Evolutionary conservation across 1,140 invertebrate species (phyloP).

Genomic region (Drosophila yakuba): DNA sequence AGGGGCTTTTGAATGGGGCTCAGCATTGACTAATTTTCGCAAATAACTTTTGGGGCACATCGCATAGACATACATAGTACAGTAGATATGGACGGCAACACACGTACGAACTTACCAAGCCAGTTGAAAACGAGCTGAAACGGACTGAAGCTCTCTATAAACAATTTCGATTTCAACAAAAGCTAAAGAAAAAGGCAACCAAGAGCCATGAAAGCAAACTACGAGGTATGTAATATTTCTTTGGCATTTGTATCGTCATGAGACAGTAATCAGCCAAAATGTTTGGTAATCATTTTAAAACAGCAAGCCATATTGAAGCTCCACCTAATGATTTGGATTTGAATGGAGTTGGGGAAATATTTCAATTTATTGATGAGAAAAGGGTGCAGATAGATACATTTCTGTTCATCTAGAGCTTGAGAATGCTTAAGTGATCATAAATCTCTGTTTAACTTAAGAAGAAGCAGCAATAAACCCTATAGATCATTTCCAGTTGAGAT

Average conservation of each 20-base stretch:
- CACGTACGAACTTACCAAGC: slow-evolving; percentile 17
- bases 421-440: neutral
- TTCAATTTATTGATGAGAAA: slow-evolving; percentile 9
- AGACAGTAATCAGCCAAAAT: slow-evolving; percentile 71
- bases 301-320: slow-evolving; percentile 37
- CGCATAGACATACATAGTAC: slow-evolving; percentile 11
- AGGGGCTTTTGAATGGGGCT: neutral
- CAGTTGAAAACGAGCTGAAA: slow-evolving; percentile 8
- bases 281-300: slow-evolving; percentile 73
- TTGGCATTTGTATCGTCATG: slow-evolving; percentile 39
- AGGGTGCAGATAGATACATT: no score
- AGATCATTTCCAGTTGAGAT: slow-evolving; percentile 8
- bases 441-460: slow-evolving; percentile 1
- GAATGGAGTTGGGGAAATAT: slow-evolving; percentile 9
- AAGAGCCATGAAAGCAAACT: slow-evolving; percentile 47
- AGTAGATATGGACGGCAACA: slow-evolving; percentile 21
- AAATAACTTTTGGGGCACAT: slow-evolving; percentile 71
- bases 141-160: slow-evolving; percentile 40
- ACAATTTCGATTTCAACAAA: slow-evolving; percentile 67
- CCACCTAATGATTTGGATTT: slow-evolving; percentile 18
- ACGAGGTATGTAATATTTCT: slow-evolving; percentile 40
- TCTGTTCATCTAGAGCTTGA: no score
- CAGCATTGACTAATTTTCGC: slow-evolving; percentile 78
- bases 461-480: neutral
- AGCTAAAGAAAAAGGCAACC: slow-evolving; percentile 43